Conservation (phyloP, 1,140 invertebrate genomes). For the Leptinotarsa lineolata region DNA sequence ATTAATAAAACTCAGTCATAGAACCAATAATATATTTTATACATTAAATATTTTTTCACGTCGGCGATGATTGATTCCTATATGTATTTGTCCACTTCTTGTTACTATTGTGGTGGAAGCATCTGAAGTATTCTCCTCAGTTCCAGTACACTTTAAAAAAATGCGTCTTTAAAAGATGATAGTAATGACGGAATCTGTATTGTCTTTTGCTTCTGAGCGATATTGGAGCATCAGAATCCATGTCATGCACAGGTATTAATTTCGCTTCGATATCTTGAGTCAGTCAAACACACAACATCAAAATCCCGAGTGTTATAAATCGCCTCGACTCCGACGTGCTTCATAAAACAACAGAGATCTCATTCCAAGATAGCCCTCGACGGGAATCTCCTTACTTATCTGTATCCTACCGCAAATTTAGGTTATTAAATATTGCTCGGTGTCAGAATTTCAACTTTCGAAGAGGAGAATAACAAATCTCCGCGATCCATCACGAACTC, state of each 20-base stretch:
- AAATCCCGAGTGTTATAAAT: constrained; percentile 43
- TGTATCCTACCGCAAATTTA: constrained; percentile 37
- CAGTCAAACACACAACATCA: not conserved
- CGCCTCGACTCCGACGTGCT: constrained; percentile 46
- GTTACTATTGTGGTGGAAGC: no score
- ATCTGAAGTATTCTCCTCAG: no score
- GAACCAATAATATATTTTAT: no score
- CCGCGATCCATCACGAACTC: constrained; percentile 27
- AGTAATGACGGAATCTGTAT: no score
- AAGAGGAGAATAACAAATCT: constrained; percentile 32
- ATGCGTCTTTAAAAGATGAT: not conserved
- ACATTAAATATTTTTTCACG: no score
- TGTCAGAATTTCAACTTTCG: constrained; percentile 34
- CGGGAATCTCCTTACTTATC: constrained; percentile 36
- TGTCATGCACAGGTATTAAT: not conserved
- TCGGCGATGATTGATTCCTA: no score
- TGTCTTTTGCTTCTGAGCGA: no score
- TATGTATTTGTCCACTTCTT: no score
- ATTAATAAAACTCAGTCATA: no score
- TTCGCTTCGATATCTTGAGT: not conserved
- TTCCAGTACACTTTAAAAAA: not conserved
- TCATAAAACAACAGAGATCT: constrained; percentile 47
- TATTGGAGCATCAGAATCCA: no score
- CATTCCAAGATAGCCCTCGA: constrained; percentile 40
- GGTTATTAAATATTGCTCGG: constrained; percentile 45